Evolutionary conservation across 2,888 invertebrate species (phyloP).

Genomic region (Caenorhabditis auriculariae): DNA sequence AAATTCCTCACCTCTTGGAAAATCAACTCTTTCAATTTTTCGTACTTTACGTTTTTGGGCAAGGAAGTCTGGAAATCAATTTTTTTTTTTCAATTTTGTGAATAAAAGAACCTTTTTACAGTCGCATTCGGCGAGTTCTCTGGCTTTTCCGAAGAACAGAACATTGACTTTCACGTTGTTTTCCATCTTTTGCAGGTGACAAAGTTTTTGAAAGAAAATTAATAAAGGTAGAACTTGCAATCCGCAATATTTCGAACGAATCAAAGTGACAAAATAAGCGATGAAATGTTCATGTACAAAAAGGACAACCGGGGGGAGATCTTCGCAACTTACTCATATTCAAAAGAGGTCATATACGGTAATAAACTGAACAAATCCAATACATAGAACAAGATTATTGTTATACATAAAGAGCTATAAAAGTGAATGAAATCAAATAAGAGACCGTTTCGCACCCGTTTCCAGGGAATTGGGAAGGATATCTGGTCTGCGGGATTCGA

Average conservation of each 20-base stretch:
- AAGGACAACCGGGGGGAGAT: no score
- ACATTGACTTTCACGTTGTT: slow-evolving; percentile 26
- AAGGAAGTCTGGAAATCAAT: slow-evolving; percentile 2
- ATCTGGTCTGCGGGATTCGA: slow-evolving; percentile 9
- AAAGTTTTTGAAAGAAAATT: no score
- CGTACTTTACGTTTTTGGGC: slow-evolving; percentile 9
- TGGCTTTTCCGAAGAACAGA: slow-evolving; percentile 43
- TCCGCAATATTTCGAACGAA: no score
- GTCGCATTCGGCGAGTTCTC: slow-evolving; percentile 29
- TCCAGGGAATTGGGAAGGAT: slow-evolving; percentile 1
- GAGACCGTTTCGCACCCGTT: neutral
- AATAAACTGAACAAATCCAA: no score
- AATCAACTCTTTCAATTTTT: slow-evolving; percentile 17
- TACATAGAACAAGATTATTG: no score
- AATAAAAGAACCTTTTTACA: slow-evolving; percentile 8
- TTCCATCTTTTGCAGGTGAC: no score
- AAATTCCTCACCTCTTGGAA: slow-evolving; percentile 10
- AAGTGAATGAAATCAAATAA: neutral
- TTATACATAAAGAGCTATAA: neutral
- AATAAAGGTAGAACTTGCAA: no score
- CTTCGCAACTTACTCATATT: no score
- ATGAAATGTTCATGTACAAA: no score
- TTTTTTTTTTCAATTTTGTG: neutral
- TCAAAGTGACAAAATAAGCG: no score
- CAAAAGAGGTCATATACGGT: no score